A percentile compares a stretch with the other conserved stretches of the same genome.
These are phyloP conservation scores for Orthosia cruda DNA, from an alignment of 2,888 invertebrate genomes.

Conservation along the genomic window DNA sequence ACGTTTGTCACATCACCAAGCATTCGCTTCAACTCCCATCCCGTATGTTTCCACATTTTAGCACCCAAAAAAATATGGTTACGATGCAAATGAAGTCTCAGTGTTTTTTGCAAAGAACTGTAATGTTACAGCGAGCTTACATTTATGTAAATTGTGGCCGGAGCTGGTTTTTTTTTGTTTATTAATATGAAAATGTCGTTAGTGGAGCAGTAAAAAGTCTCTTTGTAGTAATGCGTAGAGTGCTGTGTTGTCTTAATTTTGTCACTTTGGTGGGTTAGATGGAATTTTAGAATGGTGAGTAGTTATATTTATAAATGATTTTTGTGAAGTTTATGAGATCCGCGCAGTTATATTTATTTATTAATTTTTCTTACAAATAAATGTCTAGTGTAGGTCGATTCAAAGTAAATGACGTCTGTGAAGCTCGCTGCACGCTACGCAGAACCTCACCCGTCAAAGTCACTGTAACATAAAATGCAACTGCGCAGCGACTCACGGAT, in stretches of 20 bases:
- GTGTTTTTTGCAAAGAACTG: constrained; percentile 65
- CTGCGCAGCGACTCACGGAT: too few species aligned
- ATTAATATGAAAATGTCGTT: constrained; percentile 69
- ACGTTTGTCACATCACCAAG: background rate
- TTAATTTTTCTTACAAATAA: too few species aligned
- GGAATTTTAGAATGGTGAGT: constrained; percentile 17
- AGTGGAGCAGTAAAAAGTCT: constrained; percentile 47
- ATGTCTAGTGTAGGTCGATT: too few species aligned
- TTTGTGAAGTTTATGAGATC: background rate
- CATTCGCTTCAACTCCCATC: background rate
- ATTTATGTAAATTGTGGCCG: constrained; percentile 66
- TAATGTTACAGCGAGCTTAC: constrained; percentile 66
- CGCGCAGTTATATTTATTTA: too few species aligned
- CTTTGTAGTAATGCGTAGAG: constrained; percentile 16
- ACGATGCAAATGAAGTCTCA: constrained; percentile 67
- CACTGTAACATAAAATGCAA: too few species aligned
- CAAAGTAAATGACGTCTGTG: too few species aligned
- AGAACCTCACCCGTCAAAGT: too few species aligned
- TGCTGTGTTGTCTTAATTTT: constrained; percentile 41
- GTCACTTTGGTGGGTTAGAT: constrained; percentile 12
- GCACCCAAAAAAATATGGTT: constrained; percentile 64
- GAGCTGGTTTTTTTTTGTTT: constrained; percentile 56
- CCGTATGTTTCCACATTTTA: constrained; percentile 44
- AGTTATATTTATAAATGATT: background rate
- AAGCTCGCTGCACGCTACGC: too few species aligned